Base-by-base conservation (phyloP, 1,140 invertebrate genomes). In the Platorchestia sp. region DNA sequence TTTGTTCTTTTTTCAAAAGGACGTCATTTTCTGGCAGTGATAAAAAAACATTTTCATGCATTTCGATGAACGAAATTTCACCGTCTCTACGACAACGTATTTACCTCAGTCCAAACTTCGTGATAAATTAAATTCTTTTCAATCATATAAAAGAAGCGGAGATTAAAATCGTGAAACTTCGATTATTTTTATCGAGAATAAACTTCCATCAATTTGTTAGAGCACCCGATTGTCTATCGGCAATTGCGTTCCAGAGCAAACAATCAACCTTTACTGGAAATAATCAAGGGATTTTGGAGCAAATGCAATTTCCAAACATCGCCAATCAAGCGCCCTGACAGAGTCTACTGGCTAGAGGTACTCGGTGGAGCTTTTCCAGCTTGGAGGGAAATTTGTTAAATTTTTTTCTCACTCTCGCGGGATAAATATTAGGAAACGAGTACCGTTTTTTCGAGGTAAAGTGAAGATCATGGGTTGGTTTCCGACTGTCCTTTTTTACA, bases 271-370 rank as follows among this genome's bases (percentile, higher is more conserved):
- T 47, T 45, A 44, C 91, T 93, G 91, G 91, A 93, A 93, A 93
- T 93, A 93, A 93, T 93, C 91, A 93, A 93, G 91, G 45, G 91
- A 93, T 93, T 93, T 93, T 44, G 43, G 91, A 45, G 91, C 91
- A 93, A 93, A 93, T 93, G 45, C 91, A 45, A 93, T 93, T 93
- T 93, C 91, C 91, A 93, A 93, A 93, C 91, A 93, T 93, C 91
- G 91, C 91, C 91, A 93, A 93, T 93, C 91, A 93, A 47, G 91
- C 45, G 91, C 41, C 36, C 91, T 47, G 91, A 47, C 91, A 19
- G 45, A 93, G 44, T 93, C 44, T 47, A 93, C 45, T 16, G 91
- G 36, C 91, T 6, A 10, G 44, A 45, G 41, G 91, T 44, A 40
- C 91, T 93, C 45, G 43, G 45, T 93, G 6, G 44, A 47, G 7